Evolutionary conservation across 2,888 invertebrate genomes (phyloP), one percentile per base, ranked within the genome.

Genomic region (Drosophila kuntzei): DNA sequence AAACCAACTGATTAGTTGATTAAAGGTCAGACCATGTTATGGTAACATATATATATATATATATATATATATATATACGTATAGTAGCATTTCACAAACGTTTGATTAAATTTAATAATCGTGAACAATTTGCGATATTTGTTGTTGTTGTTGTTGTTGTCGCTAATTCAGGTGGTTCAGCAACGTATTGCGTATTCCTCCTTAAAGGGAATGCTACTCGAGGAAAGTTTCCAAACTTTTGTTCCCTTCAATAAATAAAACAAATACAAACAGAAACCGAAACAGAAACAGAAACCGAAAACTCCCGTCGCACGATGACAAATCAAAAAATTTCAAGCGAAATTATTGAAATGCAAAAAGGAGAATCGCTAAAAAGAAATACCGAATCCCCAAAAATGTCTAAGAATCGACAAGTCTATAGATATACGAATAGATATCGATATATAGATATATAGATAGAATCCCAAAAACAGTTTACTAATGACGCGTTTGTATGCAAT

Each of bases 11-110:
- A 72, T 80, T 79, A 64, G 59, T 58, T 69, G 82, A 82, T 71
- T 76, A 82, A 83, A 76, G 77, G 80, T 86, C 80, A 74, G 59
- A 27, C 41, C 29, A 34, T 46, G 25, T 22, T 12, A 41, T 25
- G 22, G n/a, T 36, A 14, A n/a, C n/a, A n/a, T n/a, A n/a, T n/a
- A n/a, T n/a, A n/a, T n/a, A n/a, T n/a, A n/a, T n/a, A n/a, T n/a
- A n/a, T n/a, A n/a, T n/a, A n/a, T n/a, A n/a, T n/a, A n/a, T n/a
- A n/a, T n/a, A n/a, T n/a, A n/a, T n/a, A n/a, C n/a, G n/a, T n/a
- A n/a, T n/a, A n/a, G n/a, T 55, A 18, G 32, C 44, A 71, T 49
- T 65, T 51, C 55, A 71, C 46, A 74, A 62, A 37, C 53, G 20
- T 71, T 75, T 62, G 43, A 73, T 69, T 73, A 54, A 73, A 68